Evolutionary conservation across 2,113 vertebrate species (phyloP).

Genomic region (Leiothrix lutea): DNA sequence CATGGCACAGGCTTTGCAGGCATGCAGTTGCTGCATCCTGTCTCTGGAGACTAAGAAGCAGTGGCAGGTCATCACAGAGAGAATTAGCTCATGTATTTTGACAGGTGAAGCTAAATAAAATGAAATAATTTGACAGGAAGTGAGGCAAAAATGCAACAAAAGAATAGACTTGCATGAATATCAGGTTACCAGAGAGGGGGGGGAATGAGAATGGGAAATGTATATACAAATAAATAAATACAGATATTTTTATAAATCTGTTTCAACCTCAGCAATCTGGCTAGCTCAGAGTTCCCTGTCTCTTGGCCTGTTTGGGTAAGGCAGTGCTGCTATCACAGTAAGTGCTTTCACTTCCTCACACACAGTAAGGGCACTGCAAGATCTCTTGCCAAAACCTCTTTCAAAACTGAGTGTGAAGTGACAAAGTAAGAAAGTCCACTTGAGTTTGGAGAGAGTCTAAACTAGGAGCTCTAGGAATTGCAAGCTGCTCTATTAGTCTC

Average conservation of each 20-base stretch:
- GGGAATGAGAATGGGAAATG: neutral
- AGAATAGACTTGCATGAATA: neutral
- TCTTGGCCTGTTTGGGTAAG: neutral
- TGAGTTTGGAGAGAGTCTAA: constrained; percentile 1
- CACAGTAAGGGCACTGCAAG: neutral
- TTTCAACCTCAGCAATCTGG: neutral
- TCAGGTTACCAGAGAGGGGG: neutral
- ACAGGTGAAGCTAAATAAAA: constrained; percentile 53
- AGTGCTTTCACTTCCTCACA: neutral
- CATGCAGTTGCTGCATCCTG: neutral
- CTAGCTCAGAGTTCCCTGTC: neutral
- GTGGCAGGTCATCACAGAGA: constrained; percentile 40
- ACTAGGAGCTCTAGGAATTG: neutral
- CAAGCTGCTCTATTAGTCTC: neutral
- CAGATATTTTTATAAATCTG: neutral
- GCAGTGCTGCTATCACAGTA: neutral
- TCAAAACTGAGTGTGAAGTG: neutral
- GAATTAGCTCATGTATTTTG: constrained; percentile 58
- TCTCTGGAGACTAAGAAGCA: neutral
- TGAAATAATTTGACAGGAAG: constrained; percentile 43
- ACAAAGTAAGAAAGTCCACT: neutral
- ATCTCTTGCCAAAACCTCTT: constrained; percentile 3
- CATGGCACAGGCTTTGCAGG: neutral
- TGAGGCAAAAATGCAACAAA: constrained; percentile 28
- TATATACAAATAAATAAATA: neutral